Percentiles rank a stretch among this genome's conserved stretches.
Conservation (phyloP, 2,888 invertebrate genomes). For the Eumacrocentrus americanus region DNA sequence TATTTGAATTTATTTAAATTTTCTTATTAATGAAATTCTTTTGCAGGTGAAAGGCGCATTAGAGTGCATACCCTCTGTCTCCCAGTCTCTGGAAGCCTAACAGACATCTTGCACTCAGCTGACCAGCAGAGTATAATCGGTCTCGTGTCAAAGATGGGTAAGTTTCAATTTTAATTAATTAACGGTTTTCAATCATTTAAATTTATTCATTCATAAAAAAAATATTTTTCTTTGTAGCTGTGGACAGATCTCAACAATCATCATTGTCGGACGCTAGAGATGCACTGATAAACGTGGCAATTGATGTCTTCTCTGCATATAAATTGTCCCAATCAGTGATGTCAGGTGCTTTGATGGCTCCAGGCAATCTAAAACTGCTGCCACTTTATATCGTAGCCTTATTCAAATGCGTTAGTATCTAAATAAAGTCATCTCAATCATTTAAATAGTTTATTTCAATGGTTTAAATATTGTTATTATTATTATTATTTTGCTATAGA, state of each 20-base stretch:
- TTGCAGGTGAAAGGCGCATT: slow-evolving; percentile 93
- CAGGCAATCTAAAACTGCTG: slow-evolving; percentile 78
- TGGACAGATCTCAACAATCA: slow-evolving; percentile 85
- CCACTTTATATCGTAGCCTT: slow-evolving; percentile 89
- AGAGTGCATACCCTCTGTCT: slow-evolving; percentile 96
- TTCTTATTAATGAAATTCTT: slow-evolving; percentile 28
- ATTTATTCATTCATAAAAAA: background rate
- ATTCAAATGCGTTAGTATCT: slow-evolving; percentile 77
- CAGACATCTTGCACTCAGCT: slow-evolving; percentile 86
- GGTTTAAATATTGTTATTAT: too few species aligned
- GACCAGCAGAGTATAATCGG: slow-evolving; percentile 94
- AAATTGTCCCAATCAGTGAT: slow-evolving; percentile 67
- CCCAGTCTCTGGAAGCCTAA: slow-evolving; percentile 83
- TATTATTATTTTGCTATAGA: slow-evolving; percentile 63
- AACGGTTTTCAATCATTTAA: slow-evolving; percentile 3
- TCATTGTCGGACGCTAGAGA: slow-evolving; percentile 93
- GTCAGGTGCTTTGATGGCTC: slow-evolving; percentile 72
- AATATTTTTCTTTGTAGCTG: slow-evolving; percentile 66
- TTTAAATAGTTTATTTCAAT: too few species aligned
- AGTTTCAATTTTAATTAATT: slow-evolving; percentile 43
- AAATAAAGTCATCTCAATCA: too few species aligned
- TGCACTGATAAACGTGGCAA: slow-evolving; percentile 92
- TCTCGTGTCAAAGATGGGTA: slow-evolving; percentile 94
- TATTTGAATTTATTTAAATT: background rate
- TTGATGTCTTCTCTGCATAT: slow-evolving; percentile 84